Evolutionary conservation across 2,113 vertebrate genomes (phyloP), one percentile per base, ranked within the genome.

Genomic region (Leptobrachium leishanense): DNA sequence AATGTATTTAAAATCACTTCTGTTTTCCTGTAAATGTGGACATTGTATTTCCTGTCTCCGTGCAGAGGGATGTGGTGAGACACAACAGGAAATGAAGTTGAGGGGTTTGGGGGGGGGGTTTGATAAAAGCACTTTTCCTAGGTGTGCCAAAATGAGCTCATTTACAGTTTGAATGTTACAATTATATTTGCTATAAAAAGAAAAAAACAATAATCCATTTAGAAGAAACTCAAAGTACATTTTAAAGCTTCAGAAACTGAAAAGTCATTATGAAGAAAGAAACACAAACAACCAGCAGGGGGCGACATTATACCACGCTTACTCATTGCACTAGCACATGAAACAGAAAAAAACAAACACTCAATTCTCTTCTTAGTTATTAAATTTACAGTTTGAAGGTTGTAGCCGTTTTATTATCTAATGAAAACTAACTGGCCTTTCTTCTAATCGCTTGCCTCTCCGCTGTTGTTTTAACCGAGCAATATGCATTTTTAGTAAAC

Each of bases 351-450:
- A 59, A 46, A 44, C 68, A 50, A 9, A 50, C n/a, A 31, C 20
- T 31, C 20, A 43, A 43, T 42, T 6, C 39, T 65, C 20, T 20
- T 31, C n/a, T 65, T 31, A 4, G 8, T 43, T 40, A 41, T n/a
- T 75, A 39, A 46, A 42, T 64, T 66, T 11, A 55, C 43, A 15
- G 44, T n/a, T 31, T 55, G 40, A 42, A 72, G 42, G 39, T 12
- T 43, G 70, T 53, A 31, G 20, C 71, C 65, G 50, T 66, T 72
- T 64, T 43, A 74, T 80, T 20, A 40, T 55, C 53, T 80, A 80
- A 80, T 78, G 9, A 53, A 50, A 67, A 80, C 50, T 80, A 67
- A 79, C 57, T 6, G 40, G 39, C 44, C 43, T 64, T 9, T 71
- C 10, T n/a, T 40, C 55, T 73, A 41, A 59, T 80, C 41, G 15